Base-by-base conservation (phyloP, 2,113 vertebrate genomes). In the Clupea harengus region DNA sequence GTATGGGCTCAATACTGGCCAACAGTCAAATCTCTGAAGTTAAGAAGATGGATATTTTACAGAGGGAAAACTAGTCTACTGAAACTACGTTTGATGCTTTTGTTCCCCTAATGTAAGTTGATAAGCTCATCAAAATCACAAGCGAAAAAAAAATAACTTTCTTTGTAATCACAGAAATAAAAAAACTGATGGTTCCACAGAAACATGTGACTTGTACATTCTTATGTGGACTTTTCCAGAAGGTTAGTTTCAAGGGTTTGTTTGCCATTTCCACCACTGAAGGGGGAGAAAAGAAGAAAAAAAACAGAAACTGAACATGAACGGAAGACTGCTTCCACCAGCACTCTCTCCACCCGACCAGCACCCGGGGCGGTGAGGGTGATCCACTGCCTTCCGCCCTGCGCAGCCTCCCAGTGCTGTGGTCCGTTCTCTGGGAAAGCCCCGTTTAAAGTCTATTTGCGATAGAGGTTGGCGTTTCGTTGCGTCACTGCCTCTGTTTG, bases 341-440 rank as follows among this genome's bases (percentile, higher is more conserved):
- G 4, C 6, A 0, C 18, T 60, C 18, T 22, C 54, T 60, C 54
- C 54, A 22, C 54, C 50, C 50, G 13, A 11, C 15, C 54, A 22
- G 20, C 6, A 3, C 3, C 4, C 54, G 22, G 54, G 54, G 6
- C 18, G 54, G 54, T 6, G 54, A 60, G 22, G 54, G 54, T 20
- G 18, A 22, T 32, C 64, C 25, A 28, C 25, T 28, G 11, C 25
- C 2, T 15, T 8, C 25, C 32, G 64, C 64, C 64, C 64, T 72
- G 7, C 11, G 25, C 57, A 64, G 18, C 57, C 57, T 18, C 18
- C 18, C 20, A 20, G 57, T 25, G 18, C n/a, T 84, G 25, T 83
- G 50, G 72, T 87, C 54, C 28, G 3, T 82, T 84, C 45, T 64
- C 44, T 80, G 49, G 87, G 85, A 89, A 89, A 89, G 32, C 87